Base-by-base conservation (phyloP, 2,888 invertebrate species). In the Eupithecia pulchellata region DNA sequence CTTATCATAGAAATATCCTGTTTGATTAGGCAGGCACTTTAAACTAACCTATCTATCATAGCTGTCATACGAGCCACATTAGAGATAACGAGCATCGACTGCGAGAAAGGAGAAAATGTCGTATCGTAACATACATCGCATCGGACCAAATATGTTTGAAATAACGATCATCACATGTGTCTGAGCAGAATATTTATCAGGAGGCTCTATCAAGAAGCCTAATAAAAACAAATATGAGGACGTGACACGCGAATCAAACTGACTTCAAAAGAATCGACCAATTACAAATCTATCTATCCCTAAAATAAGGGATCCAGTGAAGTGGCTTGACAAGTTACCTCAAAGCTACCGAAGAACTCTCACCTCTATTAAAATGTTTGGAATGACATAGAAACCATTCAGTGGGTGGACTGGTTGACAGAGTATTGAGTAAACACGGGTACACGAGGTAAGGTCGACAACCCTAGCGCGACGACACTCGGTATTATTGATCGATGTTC, bases 381-480 rank as follows among this genome's bases (percentile, higher is more conserved):
- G 85, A 85, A 85, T 86, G 86, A 83, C 87, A 87, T 86, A 88
- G 87, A 87, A 86, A 86, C 84, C 79, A 81, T 81, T 78, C 82
- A 82, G 92, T 92, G 92, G 92, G 93, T 88, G 91, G 91, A 92
- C 92, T 90, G 91, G 92, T 92, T 89, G 89, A 88, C 88, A 86
- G 81, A 79, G 84, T 82, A 80, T 81, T 88, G 84, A 81, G 88
- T 84, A 91, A 92, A 91, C 88, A 91, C 74, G 77, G 79, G 68
- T 82, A 84, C 88, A 91, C 74, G 77, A 77, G 79, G 68, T 82
- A 85, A 87, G 92, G 91, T 92, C 91, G 87, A 85, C 89, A 89
- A 92, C 91, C 92, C 83, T 76, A 79, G 70, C 75, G 71, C 75
- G 75, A 71, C 82, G 81, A 72, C 80, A 78, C 79, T 82, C 80